Conservation (phyloP, 1,140 invertebrate species). For the Drosophila sturtevanti region DNA sequence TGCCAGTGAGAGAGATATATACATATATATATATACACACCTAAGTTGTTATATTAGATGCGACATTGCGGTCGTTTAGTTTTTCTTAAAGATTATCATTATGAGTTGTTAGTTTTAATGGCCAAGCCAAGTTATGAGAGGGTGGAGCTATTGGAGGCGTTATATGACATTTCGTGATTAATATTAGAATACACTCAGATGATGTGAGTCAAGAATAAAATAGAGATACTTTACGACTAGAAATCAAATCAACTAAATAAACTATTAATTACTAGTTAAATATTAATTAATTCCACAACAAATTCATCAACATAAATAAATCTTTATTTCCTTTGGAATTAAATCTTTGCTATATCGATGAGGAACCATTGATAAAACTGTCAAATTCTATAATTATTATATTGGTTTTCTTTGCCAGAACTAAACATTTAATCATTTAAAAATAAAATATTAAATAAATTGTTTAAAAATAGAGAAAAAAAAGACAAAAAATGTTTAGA, state of each 20-base stretch:
- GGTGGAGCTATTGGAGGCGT: conserved; percentile 26
- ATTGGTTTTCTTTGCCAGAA: too few species aligned
- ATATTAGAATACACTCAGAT: conserved; percentile 3
- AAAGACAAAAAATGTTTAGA: background rate
- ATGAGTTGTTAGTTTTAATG: conserved; percentile 40
- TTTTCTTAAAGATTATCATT: conserved; percentile 55
- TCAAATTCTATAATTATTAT: too few species aligned
- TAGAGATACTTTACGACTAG: background rate
- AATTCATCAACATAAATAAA: too few species aligned
- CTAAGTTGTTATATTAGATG: conserved; percentile 33
- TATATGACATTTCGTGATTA: conserved; percentile 52
- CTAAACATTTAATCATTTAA: too few species aligned
- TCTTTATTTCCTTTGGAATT: too few species aligned
- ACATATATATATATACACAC: conserved; percentile 1
- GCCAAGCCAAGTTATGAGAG: background rate
- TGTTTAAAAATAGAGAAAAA: background rate
- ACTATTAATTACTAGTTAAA: too few species aligned
- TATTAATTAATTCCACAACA: too few species aligned
- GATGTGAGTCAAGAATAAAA: background rate
- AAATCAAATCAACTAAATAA: too few species aligned
- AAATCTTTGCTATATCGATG: too few species aligned
- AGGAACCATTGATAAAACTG: too few species aligned
- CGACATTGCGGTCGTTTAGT: conserved; percentile 60
- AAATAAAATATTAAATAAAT: too few species aligned
- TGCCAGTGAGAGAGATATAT: conserved; percentile 21